Conservation (phyloP, 2,888 invertebrate species). For the Leptinotarsa tumamoca region DNA sequence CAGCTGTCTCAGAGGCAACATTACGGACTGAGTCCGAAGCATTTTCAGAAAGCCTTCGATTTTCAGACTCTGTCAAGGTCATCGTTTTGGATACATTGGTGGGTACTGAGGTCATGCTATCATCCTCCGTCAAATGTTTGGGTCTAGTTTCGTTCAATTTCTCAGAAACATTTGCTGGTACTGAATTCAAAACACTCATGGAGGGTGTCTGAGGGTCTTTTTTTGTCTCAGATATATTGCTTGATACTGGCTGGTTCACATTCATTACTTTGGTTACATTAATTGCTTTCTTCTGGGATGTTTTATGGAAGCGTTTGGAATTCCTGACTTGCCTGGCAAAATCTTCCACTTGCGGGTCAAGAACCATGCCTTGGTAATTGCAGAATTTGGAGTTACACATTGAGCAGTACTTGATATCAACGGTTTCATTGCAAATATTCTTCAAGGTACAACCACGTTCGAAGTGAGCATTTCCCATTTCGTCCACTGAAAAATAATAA, state of each 20-base stretch:
- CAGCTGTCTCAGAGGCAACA: too few relatives aligned
- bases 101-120: too few relatives aligned
- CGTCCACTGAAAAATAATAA: constrained; percentile 23
- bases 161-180: too few relatives aligned
- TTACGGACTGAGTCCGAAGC: too few relatives aligned
- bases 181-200: too few relatives aligned
- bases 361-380: constrained; percentile 29
- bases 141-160: too few relatives aligned
- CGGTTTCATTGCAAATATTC: constrained; percentile 25
- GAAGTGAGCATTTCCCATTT: constrained; percentile 25
- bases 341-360: constrained; percentile 31
- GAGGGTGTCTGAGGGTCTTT: too few relatives aligned
- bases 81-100: too few relatives aligned
- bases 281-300: neutral
- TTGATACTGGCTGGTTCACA: neutral
- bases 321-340: constrained; percentile 18
- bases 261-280: neutral
- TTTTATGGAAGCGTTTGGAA: neutral
- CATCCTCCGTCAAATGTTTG: too few relatives aligned
- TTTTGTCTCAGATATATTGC: neutral
- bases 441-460: constrained; percentile 26
- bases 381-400: constrained; percentile 29
- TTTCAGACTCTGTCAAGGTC: too few relatives aligned
- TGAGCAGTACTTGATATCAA: constrained; percentile 32
- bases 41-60: too few relatives aligned